These are phyloP conservation scores for Bergia puertoricense DNA, from an alignment of 92 coral and sea anemone species.

Conservation along the genomic window DNA sequence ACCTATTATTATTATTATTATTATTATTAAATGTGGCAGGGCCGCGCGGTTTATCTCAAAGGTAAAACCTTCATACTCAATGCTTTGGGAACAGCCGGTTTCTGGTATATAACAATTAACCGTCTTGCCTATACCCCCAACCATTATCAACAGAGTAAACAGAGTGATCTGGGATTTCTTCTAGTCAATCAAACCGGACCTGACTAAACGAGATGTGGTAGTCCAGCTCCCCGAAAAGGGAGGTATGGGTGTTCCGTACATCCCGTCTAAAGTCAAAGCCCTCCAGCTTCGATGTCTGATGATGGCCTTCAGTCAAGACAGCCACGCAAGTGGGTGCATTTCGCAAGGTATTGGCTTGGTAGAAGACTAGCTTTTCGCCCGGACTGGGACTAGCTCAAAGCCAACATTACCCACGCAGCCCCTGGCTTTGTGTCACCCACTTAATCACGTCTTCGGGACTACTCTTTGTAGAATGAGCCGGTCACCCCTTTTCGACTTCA, in stretches of 20 bases:
- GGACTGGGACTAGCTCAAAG: slow-evolving; percentile 35
- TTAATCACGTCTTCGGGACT: too few species aligned
- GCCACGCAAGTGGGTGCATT: slow-evolving; percentile 29
- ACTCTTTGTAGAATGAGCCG: too few species aligned
- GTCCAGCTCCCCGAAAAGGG: slow-evolving; percentile 27
- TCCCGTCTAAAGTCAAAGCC: background rate
- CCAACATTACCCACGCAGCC: slow-evolving; percentile 22
- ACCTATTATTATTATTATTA: too few species aligned
- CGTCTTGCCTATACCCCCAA: background rate
- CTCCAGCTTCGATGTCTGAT: slow-evolving; percentile 9
- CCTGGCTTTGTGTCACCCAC: background rate
- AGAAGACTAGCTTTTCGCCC: background rate
- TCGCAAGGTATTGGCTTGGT: slow-evolving; percentile 42
- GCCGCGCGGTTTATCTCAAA: background rate
- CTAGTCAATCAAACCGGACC: slow-evolving; percentile 31
- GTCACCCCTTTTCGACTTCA: too few species aligned
- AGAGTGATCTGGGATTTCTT: slow-evolving; percentile 23
- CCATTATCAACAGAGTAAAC: slow-evolving; percentile 15
- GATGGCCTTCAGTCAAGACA: background rate
- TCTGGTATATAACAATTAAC: slow-evolving; percentile 1
- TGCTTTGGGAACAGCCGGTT: background rate
- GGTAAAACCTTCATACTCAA: background rate
- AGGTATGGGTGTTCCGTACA: slow-evolving; percentile 29
- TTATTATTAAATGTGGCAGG: slow-evolving; percentile 1
- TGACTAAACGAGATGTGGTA: slow-evolving; percentile 21